Base-by-base conservation (phyloP, 2,113 vertebrate species). In the Lampris megalopsis region DNA sequence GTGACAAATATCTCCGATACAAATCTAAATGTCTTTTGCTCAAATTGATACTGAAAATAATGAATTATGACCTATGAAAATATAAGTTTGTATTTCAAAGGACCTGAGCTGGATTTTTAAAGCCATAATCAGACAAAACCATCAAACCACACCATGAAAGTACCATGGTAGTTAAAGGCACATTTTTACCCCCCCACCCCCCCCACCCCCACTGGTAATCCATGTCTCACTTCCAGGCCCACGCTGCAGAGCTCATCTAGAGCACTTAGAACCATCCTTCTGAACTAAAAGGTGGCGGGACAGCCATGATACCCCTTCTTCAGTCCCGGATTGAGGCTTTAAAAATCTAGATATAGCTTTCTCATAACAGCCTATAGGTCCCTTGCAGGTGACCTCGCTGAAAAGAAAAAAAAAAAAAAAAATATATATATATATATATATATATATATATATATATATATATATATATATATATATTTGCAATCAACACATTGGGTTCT, bases 101-200 rank as follows among this genome's bases (percentile, higher is more conserved):
- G 86, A 92, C 91, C 89, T 92, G 91, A 91, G 90, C 86, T 88
- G 85, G 88, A 88, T 89, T 90, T 90, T 92, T 90, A 92, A 91
- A 92, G 91, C 89, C 89, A 0, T 91, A 87, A 90, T 91, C 89
- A 80, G 79, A 86, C 80, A 41, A 64, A 84, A 88, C 88, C 75
- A 82, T 83, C 87, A 53, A 80, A 86, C 88, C 53, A 64, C 61
- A 80, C 74, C 81, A 65, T 70, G 84, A 71, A 56, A 42, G 52
- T 1, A 38, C 79, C 80, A 74, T 6, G 48, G 82, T 72, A 50
- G 63, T 48, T 83, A 77, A 92, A 92, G 91, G 90, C 91, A 92
- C 91, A 85, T 63, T 63, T 42, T 41, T 42, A 45, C 45, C 38
- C 40, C 50, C 62, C 24, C 24, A 24, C 24, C 24, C 24, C 24